Percentiles rank a stretch among this genome's conserved stretches.
Evolutionary conservation across 2,797 vertebrate genomes (phyloP).

Genomic region (Hozukius guyotensis): DNA sequence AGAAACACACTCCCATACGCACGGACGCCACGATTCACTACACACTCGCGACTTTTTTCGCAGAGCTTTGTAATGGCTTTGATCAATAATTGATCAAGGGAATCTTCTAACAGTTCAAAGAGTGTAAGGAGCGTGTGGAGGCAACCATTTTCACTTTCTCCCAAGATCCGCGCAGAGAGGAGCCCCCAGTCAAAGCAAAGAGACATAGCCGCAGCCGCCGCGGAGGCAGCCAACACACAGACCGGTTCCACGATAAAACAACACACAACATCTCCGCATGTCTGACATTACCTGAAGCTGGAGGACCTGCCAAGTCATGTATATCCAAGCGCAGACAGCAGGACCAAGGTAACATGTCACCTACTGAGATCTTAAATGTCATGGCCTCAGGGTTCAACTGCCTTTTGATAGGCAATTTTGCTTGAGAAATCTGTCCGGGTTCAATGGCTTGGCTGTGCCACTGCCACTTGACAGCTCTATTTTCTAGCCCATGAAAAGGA

Average conservation of each 20-base stretch:
- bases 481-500: slow-evolving; percentile 66
- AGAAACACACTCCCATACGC: slow-evolving; percentile 23
- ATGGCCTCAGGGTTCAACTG: slow-evolving; percentile 67
- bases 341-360: slow-evolving; percentile 56
- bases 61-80: slow-evolving; percentile 73
- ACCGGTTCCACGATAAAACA: slow-evolving; percentile 1
- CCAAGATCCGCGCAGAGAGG: slow-evolving; percentile 13
- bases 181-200: neutral
- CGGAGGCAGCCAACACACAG: neutral
- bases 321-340: slow-evolving; percentile 49
- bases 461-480: slow-evolving; percentile 68
- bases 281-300: slow-evolving; percentile 56
- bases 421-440: slow-evolving; percentile 59
- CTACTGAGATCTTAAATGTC: slow-evolving; percentile 69
- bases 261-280: slow-evolving; percentile 11
- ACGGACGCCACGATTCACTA: slow-evolving; percentile 25
- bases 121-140: slow-evolving; percentile 39
- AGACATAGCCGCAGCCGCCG: neutral
- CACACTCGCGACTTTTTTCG: slow-evolving; percentile 44
- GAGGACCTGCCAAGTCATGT: slow-evolving; percentile 57
- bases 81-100: slow-evolving; percentile 79
- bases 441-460: slow-evolving; percentile 45
- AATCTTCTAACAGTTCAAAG: slow-evolving; percentile 65
- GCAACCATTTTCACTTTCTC: slow-evolving; percentile 49
- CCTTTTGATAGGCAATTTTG: slow-evolving; percentile 57